Conservation (phyloP, 2,113 vertebrate genomes). For the Talpa occidentalis region DNA sequence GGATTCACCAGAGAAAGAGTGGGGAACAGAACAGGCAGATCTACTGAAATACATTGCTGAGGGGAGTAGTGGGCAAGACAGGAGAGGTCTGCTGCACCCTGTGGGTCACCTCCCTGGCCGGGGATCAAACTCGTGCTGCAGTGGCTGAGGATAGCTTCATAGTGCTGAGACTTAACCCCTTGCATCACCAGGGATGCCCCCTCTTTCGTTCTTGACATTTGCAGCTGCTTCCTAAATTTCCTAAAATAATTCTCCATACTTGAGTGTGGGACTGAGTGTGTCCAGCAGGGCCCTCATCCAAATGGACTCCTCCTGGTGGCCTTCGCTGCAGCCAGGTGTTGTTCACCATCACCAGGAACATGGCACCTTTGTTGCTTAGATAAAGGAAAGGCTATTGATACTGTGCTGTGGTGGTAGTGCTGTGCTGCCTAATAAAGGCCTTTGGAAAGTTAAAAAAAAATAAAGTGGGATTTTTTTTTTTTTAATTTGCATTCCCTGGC, state of each 20-base stretch:
- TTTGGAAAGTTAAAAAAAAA: background rate
- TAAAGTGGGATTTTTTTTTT: background rate
- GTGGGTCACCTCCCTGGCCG: too few relatives aligned
- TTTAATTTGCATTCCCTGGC: background rate
- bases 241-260: slow-evolving; percentile 77
- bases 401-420: slow-evolving; percentile 30
- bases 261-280: slow-evolving; percentile 28
- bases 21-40: too few relatives aligned
- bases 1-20: too few relatives aligned
- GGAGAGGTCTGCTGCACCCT: too few relatives aligned
- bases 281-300: background rate
- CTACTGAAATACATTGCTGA: too few relatives aligned
- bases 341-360: slow-evolving; percentile 59
- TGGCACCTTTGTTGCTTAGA: slow-evolving; percentile 68
- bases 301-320: slow-evolving; percentile 61
- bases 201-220: slow-evolving; percentile 77
- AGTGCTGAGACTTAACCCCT: too few relatives aligned
- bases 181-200: too few relatives aligned
- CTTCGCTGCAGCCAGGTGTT: background rate
- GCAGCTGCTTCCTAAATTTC: slow-evolving; percentile 67
- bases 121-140: too few relatives aligned
- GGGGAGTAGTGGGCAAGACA: too few relatives aligned
- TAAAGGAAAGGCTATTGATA: slow-evolving; percentile 58
- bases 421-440: slow-evolving; percentile 48
- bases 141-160: too few relatives aligned